phyloP scores from a whole-genome alignment of 2,888 invertebrate genomes.

The Rotaria magnacalcarata region DNA sequence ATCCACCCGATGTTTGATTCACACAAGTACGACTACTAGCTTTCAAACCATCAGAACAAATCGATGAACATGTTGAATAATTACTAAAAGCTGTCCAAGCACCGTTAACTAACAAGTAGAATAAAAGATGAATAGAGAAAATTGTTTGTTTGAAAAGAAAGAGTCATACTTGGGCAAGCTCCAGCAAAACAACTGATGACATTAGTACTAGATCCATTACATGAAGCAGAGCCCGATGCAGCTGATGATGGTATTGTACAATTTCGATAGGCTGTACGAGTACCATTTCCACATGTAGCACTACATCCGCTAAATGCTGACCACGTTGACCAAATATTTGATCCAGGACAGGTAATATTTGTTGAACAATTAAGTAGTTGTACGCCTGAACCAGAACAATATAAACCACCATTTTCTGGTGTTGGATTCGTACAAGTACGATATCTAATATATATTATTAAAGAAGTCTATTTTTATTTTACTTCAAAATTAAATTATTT shows the following conservation, averaged over 20 bases:
- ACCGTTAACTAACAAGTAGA: neutral
- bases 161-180: neutral
- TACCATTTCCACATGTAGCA: neutral
- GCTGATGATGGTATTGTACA: neutral
- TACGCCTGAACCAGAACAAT: constrained; percentile 50
- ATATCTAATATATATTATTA: constrained; percentile 45
- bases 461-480: neutral
- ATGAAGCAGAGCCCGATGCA: neutral
- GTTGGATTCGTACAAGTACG: constrained; percentile 53
- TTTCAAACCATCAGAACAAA: neutral
- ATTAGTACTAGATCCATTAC: neutral
- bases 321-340: neutral
- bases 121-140: no score
- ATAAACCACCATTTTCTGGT: constrained; percentile 51
- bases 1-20: neutral
- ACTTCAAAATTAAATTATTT: neutral
- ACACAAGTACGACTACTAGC: neutral
- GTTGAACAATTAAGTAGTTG: constrained; percentile 50
- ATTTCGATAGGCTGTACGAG: neutral
- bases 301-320: neutral
- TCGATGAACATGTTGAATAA: neutral
- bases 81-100: neutral
- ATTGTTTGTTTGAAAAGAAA: no score
- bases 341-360: neutral
- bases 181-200: neutral